Evolutionary conservation across 1,140 invertebrate genomes (phyloP), one percentile per base, ranked within the genome.

Genomic region (Zaprionus ghesquierei): DNA sequence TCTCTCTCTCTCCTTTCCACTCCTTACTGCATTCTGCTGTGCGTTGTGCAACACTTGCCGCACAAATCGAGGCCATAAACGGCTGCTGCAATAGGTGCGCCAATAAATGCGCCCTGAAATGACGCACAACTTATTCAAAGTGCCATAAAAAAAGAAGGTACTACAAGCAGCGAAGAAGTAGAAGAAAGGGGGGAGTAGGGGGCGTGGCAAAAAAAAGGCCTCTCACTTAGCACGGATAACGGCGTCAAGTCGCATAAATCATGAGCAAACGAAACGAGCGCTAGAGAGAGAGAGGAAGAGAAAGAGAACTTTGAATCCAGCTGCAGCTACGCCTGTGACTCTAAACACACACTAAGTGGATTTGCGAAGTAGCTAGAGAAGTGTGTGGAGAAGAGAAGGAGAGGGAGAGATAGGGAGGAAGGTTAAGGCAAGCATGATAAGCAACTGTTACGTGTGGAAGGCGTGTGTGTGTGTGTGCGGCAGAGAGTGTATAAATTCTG

Each of bases 321-420:
- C 46, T 53, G 29, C 33, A 53, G 46, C 25, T 29, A 12, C 38
- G 27, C 31, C 27, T 54, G n/a, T 33, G 27, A 50, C 76, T 75
- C 81, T 85, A 85, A 85, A 87, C 82, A 87, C 79, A 89, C 72
- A 81, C 85, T 90, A 90, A 87, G 89, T 90, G 82, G 89, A 90
- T 90, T 90, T 89, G 71, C 58, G 75, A n/a, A 77, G 54, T 25
- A 12, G 41, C 46, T 62, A 18, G 18, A 20, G 49, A 51, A 49
- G 31, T 10, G 23, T 33, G n/a, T n/a, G n/a, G n/a, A n/a, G n/a
- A n/a, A 20, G 20, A 20, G 38, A 41, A 8, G n/a, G 9, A 51
- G 27, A 13, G 33, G 22, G 25, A 31, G 20, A 33, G 25, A 31
- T n/a, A 33, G 15, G 25, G 13, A 22, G 55, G 27, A 25, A 54